Evolutionary conservation across 2,888 invertebrate genomes (phyloP).

Genomic region (Chelonus formosanus): DNA sequence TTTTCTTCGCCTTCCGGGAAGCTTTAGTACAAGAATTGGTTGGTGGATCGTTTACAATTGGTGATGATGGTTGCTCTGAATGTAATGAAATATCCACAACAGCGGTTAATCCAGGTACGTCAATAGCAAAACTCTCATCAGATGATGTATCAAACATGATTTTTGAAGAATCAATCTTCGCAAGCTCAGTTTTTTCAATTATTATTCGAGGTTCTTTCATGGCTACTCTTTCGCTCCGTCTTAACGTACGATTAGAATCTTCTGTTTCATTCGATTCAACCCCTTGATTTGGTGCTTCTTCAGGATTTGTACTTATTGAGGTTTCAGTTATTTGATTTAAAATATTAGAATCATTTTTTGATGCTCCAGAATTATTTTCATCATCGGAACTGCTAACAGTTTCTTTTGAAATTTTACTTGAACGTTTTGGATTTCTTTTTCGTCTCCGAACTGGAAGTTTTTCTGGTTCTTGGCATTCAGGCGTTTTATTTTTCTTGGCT

Average conservation of each 20-base stretch:
- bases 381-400: constrained; percentile 46
- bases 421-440: constrained; percentile 16
- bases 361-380: constrained; percentile 39
- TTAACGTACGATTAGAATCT: constrained; percentile 40
- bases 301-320: constrained; percentile 23
- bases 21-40: constrained; percentile 11
- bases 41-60: background rate
- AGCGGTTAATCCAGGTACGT: constrained; percentile 53
- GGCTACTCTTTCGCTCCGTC: constrained; percentile 50
- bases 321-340: constrained; percentile 24
- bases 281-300: background rate
- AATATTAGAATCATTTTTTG: constrained; percentile 15
- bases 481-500: constrained; percentile 15
- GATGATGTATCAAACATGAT: constrained; percentile 57
- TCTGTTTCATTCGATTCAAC: constrained; percentile 23
- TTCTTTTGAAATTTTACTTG: constrained; percentile 41
- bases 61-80: constrained; percentile 40
- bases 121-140: constrained; percentile 59
- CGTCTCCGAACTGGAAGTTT: constrained; percentile 19
- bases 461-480: constrained; percentile 15
- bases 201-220: constrained; percentile 48
- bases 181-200: constrained; percentile 55
- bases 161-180: constrained; percentile 52
- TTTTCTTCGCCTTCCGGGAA: background rate
- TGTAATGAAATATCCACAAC: constrained; percentile 56